Evolutionary conservation across 2,797 vertebrate species (phyloP).

Genomic region (Xenopus petersii): DNA sequence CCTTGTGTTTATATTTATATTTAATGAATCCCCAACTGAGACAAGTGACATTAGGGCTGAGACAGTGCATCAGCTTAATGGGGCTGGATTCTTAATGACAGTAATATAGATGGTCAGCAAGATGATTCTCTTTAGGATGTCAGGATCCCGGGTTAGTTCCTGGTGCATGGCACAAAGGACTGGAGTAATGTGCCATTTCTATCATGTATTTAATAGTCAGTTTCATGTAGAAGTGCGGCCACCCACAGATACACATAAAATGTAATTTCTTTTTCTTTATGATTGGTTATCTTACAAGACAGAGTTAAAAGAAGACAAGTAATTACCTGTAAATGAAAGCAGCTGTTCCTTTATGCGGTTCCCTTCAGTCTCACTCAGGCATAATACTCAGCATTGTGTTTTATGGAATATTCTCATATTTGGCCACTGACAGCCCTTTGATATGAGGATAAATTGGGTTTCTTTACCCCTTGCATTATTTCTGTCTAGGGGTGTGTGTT

Average conservation of each 20-base stretch:
- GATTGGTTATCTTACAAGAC: neutral
- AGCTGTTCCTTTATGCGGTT: neutral
- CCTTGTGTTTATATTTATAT: too few species aligned
- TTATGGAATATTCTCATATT: neutral
- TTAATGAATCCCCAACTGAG: conserved; percentile 48
- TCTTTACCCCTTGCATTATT: too few species aligned
- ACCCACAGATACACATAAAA: neutral
- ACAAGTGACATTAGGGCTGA: conserved; percentile 54
- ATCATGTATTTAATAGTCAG: conserved; percentile 9
- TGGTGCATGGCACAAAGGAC: conserved; percentile 56
- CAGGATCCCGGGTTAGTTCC: conserved; percentile 62
- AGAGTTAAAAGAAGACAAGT: neutral
- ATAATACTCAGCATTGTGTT: neutral
- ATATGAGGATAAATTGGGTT: too few species aligned
- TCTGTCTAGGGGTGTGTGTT: too few species aligned
- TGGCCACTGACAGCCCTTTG: too few species aligned
- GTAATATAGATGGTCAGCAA: conserved; percentile 64
- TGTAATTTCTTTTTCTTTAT: neutral
- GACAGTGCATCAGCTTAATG: conserved; percentile 64
- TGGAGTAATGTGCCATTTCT: conserved; percentile 45
- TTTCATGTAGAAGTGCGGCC: neutral
- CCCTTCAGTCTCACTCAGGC: neutral
- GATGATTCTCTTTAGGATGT: conserved; percentile 59
- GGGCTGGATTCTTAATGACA: conserved; percentile 63
- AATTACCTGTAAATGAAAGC: neutral